Base-by-base conservation (phyloP, 30 jellyfish, hydroid and myxozoan genomes). In the Hydractinia echinata region DNA sequence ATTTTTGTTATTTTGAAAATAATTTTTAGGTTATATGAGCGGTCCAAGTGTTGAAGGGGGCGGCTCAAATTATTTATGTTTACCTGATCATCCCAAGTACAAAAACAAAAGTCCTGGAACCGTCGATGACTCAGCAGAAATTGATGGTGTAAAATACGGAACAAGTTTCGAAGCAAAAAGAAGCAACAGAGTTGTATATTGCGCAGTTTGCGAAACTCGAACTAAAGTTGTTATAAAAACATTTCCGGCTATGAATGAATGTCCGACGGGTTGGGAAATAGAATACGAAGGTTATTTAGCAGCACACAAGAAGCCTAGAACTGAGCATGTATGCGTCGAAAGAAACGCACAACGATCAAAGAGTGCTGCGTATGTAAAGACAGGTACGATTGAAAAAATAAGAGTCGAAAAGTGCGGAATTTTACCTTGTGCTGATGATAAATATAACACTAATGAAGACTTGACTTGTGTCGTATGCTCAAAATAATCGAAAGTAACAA, bases 61-160 rank as follows among this genome's bases (percentile, higher is more conserved):
- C 74, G 74, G 74, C 39, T 44, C 74, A 7, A 64, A 64, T 64
- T 64, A 64, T 51, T 51, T 64, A n/a, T 64, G 74, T 64, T 64
- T 64, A 13, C 74, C 74, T n/a, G 74, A 64, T n/a, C 10, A 7
- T 44, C 74, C 74, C 9, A 64, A 64, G 19, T 64, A 64, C 39
- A 48, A 66, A 20, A 74, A 16, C 6, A 48, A 89, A n/a, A 19
- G 85, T n/a, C 51, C 74, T 13, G 51, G 16, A 64, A 64, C 51
- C 4, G 39, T n/a, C 74, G 74, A 64, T n/a, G 51, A 64, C 10
- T 64, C 74, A 13, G 74, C 74, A n/a, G 51, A 64, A 64, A 64
- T 64, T 13, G 74, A 64, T 64, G 74, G 74, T 64, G 39, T 64
- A 64, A 64, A 64, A 64, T 64, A 64, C 74, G 74, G 74, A 64